Base-by-base conservation (phyloP, 2,888 invertebrate genomes). In the Exocentrus adspersus region DNA sequence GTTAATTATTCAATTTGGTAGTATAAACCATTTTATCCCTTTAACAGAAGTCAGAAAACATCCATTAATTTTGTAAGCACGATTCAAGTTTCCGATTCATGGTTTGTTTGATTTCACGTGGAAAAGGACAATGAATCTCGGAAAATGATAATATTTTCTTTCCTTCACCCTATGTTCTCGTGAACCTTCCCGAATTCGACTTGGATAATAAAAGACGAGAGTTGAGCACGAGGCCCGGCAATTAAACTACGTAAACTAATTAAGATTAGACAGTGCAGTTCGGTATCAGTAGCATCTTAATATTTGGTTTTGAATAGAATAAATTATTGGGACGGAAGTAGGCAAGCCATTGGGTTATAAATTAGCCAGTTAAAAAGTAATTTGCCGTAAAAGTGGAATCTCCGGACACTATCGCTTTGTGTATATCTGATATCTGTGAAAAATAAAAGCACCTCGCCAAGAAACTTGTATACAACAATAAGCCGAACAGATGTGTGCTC, bases 381-480 rank as follows among this genome's bases (percentile, higher is more conserved):
- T 76, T 77, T 77, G 70, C 74, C 68, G 72, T 75, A 77, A 78
- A 79, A 78, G 77, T 78, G 73, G 75, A 75, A 78, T 75, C 74
- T 72, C 73, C 70, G 74, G 76, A 75, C 76, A 72, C 68, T 72
- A 72, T 73, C 73, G 72, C 72, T 74, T 75, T 75, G 73, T 77
- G 74, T 77, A 75, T 76, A 77, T 78, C 75, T 75, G 72, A 73
- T 77, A 78, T 75, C 75, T 72, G 75, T 73, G 73, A 73, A 74
- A 75, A 66, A 77, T 75, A 75, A 67, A 78, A 78, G 75, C 74
- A 78, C 77, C 77, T 75, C 74, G 70, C 73, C 70, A 75, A 75
- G 75, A 77, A 78, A 77, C 74, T 78, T 77, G 75, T 75, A 75
- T 72, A 77, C 77, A 78, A 77, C 75, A 78, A 77, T 78, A 77